These are phyloP conservation scores for Apostichopus californicus DNA, from an alignment of 35 echinoderm and acorn worm genomes.

Conservation along the genomic window DNA sequence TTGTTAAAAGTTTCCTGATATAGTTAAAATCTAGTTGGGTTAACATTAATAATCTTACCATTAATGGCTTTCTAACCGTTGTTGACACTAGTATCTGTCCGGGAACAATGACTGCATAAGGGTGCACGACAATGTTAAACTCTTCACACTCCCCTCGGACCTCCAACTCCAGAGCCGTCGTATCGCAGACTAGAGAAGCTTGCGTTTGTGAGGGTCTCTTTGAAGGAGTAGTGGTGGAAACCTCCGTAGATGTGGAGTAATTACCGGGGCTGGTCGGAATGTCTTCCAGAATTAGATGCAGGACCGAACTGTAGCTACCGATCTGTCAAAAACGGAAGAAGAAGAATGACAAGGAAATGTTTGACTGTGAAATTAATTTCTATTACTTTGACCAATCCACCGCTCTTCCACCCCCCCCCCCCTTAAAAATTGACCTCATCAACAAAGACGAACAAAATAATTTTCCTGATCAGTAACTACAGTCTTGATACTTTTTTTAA, in stretches of 20 bases:
- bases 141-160: slow-evolving; percentile 84
- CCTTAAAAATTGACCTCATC: too few relatives aligned
- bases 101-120: slow-evolving; percentile 89
- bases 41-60: slow-evolving; percentile 39
- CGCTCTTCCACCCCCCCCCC: too few relatives aligned
- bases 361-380: neutral
- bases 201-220: slow-evolving; percentile 11
- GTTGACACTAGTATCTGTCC: slow-evolving; percentile 79
- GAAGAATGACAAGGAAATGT: neutral
- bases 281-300: slow-evolving; percentile 80
- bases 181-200: neutral
- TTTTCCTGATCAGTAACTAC: too few relatives aligned
- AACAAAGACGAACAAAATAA: too few relatives aligned
- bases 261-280: slow-evolving; percentile 51
- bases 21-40: too few relatives aligned
- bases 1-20: too few relatives aligned
- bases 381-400: neutral
- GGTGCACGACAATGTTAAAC: slow-evolving; percentile 72
- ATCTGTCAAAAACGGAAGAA: slow-evolving; percentile 59
- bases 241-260: neutral
- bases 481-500: too few relatives aligned
- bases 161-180: slow-evolving; percentile 78
- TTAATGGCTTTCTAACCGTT: slow-evolving; percentile 83
- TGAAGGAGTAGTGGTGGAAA: neutral
- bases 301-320: slow-evolving; percentile 76